Evolutionary conservation across 2,113 vertebrate species (phyloP), one percentile per base, ranked within the genome.

Genomic region (Vireo altiloquus): DNA sequence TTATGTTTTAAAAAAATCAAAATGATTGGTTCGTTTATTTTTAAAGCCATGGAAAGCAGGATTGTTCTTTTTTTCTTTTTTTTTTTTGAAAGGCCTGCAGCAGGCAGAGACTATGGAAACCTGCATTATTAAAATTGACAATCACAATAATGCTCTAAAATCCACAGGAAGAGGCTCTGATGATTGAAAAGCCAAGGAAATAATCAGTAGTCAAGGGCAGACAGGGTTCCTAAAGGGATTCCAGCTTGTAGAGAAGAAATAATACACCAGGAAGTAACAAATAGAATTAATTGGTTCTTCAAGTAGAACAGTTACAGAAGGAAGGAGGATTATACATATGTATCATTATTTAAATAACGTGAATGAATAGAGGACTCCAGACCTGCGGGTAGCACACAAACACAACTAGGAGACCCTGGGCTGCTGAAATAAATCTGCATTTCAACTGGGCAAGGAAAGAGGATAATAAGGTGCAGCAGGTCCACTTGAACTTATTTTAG

Each of bases 251-350:
- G 79, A 96, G 87, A 96, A 95, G 90, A 90, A 95, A 92, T 93
- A 95, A 90, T 86, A 86, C 68, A 82, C 83, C 83, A 74, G 91
- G 90, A 97, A 96, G 72, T 94, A 90, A 96, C 85, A 94, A 97
- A 96, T 95, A 82, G 83, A 95, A 96, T 96, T 96, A 96, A 95
- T 95, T 95, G 80, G 70, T 90, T 97, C 90, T 91, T 87, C 66
- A 91, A 96, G 89, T 91, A 90, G 79, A 94, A 76, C 83, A 94
- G 87, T 95, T 94, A 94, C 78, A 92, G 81, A 50, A 95, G 76
- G 79, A 90, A 90, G 64, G 61, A 80, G 78, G 93, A 97, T 95
- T 96, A 96, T 93, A 94, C 69, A 77, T 95, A 88, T 92, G 86
- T 80, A 91, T 94, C 95, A 88, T 95, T 87, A 96, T 96, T 96